Evolutionary conservation across 2,888 invertebrate genomes (phyloP).

Genomic region (Cotesia congregata): DNA sequence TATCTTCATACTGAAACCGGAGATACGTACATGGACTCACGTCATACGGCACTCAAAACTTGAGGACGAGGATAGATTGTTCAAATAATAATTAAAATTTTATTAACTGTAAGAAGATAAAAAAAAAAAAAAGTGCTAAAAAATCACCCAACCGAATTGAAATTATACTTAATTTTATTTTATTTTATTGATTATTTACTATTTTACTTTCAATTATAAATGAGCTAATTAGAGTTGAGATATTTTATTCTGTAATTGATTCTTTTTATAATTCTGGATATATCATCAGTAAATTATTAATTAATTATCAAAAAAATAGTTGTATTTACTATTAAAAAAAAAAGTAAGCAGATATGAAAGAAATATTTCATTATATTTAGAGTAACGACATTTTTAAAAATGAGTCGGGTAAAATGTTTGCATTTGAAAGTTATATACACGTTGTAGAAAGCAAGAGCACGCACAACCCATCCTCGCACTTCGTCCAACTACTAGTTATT

Average conservation of each 20-base stretch:
- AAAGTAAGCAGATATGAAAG: background rate
- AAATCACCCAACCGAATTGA: slow-evolving; percentile 7
- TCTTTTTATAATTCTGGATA: background rate
- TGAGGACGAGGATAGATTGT: slow-evolving; percentile 56
- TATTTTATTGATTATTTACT: background rate
- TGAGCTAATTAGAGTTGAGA: background rate
- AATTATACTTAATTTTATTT: background rate
- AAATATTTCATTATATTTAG: background rate
- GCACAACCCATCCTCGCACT: slow-evolving; percentile 67
- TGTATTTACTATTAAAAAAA: background rate
- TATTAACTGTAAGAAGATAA: slow-evolving; percentile 7
- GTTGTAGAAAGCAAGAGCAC: slow-evolving; percentile 56
- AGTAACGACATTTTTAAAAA: background rate
- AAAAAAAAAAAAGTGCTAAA: slow-evolving; percentile 2
- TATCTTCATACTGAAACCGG: slow-evolving; percentile 86
- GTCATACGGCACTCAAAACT: slow-evolving; percentile 73
- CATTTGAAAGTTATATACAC: slow-evolving; percentile 36
- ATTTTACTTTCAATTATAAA: background rate
- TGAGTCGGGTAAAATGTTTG: slow-evolving; percentile 10
- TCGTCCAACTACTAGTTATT: slow-evolving; percentile 67
- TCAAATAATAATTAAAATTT: slow-evolving; percentile 36
- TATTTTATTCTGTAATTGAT: background rate
- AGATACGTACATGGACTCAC: slow-evolving; percentile 76
- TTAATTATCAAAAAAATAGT: slow-evolving; percentile 3
- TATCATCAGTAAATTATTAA: too few species aligned